phyloP scores from a whole-genome alignment of 2,888 invertebrate species.

The Fissipunctia ypsillon region DNA sequence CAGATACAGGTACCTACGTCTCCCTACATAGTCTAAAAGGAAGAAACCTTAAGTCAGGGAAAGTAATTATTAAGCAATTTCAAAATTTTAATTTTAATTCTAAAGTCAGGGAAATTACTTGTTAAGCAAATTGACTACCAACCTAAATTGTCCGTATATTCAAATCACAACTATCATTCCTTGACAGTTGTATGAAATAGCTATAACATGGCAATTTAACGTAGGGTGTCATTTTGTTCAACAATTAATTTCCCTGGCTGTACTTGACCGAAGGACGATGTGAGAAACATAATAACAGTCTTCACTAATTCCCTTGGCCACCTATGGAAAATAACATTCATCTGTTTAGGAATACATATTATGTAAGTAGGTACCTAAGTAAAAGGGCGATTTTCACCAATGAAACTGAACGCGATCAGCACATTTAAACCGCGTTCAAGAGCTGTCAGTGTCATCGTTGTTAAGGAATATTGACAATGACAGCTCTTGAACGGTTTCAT shows the following conservation, averaged over 20 bases:
- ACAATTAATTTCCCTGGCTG: background rate
- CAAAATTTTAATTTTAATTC: too few relatives aligned
- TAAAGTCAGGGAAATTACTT: too few relatives aligned
- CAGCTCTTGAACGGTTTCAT: background rate
- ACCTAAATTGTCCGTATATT: too few relatives aligned
- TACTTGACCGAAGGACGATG: background rate
- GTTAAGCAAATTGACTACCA: too few relatives aligned
- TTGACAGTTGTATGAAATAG: too few relatives aligned
- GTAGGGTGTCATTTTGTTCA: background rate
- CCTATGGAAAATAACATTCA: background rate
- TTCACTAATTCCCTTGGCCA: background rate
- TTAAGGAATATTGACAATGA: background rate
- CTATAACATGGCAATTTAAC: background rate
- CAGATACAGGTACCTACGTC: background rate
- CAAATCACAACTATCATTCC: too few relatives aligned
- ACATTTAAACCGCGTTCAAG: background rate
- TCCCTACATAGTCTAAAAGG: background rate
- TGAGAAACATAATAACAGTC: background rate
- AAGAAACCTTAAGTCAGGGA: background rate
- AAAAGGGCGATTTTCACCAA: background rate
- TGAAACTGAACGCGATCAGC: background rate
- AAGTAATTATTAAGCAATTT: background rate
- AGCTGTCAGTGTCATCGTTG: background rate
- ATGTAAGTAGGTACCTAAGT: background rate
- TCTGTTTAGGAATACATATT: background rate